Conservation (phyloP, 2,797 vertebrate genomes). For the Sparidentex hasta region DNA sequence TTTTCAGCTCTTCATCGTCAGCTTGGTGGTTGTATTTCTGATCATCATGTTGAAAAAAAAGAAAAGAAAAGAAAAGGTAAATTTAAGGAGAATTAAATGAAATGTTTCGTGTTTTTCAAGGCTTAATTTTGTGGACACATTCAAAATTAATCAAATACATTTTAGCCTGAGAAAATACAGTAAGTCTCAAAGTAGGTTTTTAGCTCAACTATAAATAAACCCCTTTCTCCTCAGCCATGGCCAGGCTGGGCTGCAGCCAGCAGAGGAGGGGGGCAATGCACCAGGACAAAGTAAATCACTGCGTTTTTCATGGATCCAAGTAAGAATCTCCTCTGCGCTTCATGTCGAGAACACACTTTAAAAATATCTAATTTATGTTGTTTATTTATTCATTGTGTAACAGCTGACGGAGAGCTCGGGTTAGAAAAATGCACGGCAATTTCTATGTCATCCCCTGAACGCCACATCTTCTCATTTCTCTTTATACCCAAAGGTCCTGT, state of each 20-base stretch:
- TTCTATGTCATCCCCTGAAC: constrained; percentile 12
- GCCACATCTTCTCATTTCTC: constrained; percentile 9
- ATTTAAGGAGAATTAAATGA: constrained; percentile 6
- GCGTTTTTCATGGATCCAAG: constrained; percentile 55
- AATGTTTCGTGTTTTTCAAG: not conserved
- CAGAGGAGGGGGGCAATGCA: constrained; percentile 68
- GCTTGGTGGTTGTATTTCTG: not conserved
- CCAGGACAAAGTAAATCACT: constrained; percentile 71
- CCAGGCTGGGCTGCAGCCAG: constrained; percentile 73
- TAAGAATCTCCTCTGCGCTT: constrained; percentile 33
- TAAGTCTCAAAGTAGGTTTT: constrained; percentile 88
- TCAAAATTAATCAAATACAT: constrained; percentile 51
- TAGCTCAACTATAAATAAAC: constrained; percentile 90
- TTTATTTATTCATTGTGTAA: constrained; percentile 36
- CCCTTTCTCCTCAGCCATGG: constrained; percentile 74
- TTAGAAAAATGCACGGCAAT: constrained; percentile 19
- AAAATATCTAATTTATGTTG: constrained; percentile 36
- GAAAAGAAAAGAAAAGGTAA: not conserved
- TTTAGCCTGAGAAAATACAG: constrained; percentile 74
- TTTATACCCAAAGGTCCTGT: constrained; percentile 10
- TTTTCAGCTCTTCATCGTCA: constrained; percentile 10
- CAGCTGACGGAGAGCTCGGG: not conserved
- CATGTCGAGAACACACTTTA: constrained; percentile 22
- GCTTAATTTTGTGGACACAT: constrained; percentile 22
- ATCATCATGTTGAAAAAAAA: not conserved